Conservation (phyloP, 2,797 vertebrate genomes). For the Galagoides demidoff region DNA sequence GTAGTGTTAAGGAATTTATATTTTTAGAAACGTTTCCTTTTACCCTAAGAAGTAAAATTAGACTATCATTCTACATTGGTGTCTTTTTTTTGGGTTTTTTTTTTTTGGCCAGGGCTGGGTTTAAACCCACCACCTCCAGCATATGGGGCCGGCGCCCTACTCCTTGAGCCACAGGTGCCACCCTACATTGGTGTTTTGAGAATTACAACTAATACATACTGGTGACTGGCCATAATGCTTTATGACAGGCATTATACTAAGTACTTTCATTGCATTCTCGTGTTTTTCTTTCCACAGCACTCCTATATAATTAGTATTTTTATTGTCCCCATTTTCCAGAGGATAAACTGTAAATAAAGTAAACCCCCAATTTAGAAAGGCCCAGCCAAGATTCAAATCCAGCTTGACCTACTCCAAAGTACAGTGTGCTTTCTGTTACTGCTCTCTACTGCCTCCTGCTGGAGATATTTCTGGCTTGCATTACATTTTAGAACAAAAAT, state of each 20-base stretch:
- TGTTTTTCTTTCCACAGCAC: neutral
- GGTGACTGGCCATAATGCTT: neutral
- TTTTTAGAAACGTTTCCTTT: neutral
- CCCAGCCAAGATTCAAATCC: neutral
- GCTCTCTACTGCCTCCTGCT: neutral
- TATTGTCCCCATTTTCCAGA: neutral
- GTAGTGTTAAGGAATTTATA: conserved; percentile 16
- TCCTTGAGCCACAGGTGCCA: too few relatives aligned
- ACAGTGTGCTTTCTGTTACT: neutral
- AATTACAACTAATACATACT: conserved; percentile 16
- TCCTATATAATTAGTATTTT: neutral
- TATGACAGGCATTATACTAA: neutral
- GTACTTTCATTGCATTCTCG: neutral
- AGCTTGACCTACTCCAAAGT: neutral
- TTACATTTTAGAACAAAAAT: conserved; percentile 56
- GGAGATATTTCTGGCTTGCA: conserved; percentile 9
- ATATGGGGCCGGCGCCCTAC: too few relatives aligned
- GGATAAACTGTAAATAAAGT: neutral
- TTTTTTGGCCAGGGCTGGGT: too few relatives aligned
- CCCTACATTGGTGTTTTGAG: neutral
- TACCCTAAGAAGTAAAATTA: conserved; percentile 27
- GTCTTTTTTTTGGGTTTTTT: too few relatives aligned
- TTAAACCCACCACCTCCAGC: too few relatives aligned
- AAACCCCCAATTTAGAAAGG: neutral
- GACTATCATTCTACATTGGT: neutral